Conservation (phyloP, 2,797 vertebrate genomes). For the Lemur catta region DNA sequence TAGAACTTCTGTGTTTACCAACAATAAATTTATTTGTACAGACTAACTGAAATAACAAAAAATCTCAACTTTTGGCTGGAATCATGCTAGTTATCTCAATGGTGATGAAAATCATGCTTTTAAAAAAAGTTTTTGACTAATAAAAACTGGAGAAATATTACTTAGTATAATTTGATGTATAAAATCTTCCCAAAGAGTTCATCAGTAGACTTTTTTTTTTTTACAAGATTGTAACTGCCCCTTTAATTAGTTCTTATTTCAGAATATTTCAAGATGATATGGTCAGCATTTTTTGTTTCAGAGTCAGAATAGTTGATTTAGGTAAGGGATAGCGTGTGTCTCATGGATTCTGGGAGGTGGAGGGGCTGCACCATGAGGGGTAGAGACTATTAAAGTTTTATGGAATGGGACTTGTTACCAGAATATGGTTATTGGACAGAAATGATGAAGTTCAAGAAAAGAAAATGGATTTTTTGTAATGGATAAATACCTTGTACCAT, state of each 20-base stretch:
- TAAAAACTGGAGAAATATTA: constrained; percentile 23
- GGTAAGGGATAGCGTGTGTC: not conserved
- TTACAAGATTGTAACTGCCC: not conserved
- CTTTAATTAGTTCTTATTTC: constrained; percentile 35
- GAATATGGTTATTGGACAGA: not conserved
- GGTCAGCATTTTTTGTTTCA: constrained; percentile 3
- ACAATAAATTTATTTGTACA: not conserved
- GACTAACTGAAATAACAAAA: constrained; percentile 7
- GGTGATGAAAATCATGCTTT: not conserved
- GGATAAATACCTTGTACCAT: not conserved
- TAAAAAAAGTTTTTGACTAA: not conserved
- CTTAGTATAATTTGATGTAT: not conserved
- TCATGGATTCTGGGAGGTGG: not conserved
- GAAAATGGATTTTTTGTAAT: not conserved
- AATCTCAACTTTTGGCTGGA: not conserved
- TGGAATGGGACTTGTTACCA: not conserved
- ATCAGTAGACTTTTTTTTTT: not conserved
- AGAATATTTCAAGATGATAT: not conserved
- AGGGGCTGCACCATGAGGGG: not conserved
- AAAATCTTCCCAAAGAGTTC: not conserved
- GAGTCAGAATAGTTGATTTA: not conserved
- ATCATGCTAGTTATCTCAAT: not conserved
- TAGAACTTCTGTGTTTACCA: constrained; percentile 2
- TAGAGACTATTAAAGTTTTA: not conserved
- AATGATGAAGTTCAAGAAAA: not conserved